Evolutionary conservation across 2,888 invertebrate genomes (phyloP).

Genomic region (Brachyptera risi): DNA sequence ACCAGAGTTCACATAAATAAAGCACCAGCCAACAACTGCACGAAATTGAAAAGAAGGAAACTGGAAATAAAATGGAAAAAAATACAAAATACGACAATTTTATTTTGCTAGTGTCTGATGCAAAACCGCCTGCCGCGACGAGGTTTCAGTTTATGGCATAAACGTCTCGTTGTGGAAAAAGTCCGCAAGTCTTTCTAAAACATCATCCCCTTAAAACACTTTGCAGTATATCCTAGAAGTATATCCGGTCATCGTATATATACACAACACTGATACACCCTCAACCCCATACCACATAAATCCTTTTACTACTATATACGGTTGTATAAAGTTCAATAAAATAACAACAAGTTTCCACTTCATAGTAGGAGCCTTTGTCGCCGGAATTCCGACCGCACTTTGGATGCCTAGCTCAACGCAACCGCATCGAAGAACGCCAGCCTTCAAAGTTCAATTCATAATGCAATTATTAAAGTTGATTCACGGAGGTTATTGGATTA

Average conservation of each 20-base stretch:
- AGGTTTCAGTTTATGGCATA: slow-evolving; percentile 13
- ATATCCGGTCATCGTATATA: slow-evolving; percentile 12
- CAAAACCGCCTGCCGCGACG: slow-evolving; percentile 16
- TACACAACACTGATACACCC: too few relatives aligned
- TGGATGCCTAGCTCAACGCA: neutral
- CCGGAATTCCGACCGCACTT: slow-evolving; percentile 15
- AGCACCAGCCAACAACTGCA: slow-evolving; percentile 20
- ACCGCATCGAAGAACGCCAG: slow-evolving; percentile 5
- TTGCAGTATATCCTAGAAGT: slow-evolving; percentile 20
- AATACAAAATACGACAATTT: slow-evolving; percentile 16
- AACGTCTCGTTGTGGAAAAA: neutral
- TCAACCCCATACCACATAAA: slow-evolving; percentile 16
- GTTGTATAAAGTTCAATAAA: slow-evolving; percentile 13
- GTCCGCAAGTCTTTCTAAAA: slow-evolving; percentile 3
- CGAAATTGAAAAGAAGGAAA: slow-evolving; percentile 21
- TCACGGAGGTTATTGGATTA: slow-evolving; percentile 15
- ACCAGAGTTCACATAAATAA: slow-evolving; percentile 21
- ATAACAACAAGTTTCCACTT: slow-evolving; percentile 20
- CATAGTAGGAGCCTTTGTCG: neutral
- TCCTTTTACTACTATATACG: slow-evolving; percentile 16
- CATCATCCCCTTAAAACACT: slow-evolving; percentile 9
- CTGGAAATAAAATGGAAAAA: slow-evolving; percentile 3
- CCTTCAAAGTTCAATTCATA: slow-evolving; percentile 12
- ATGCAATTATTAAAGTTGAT: slow-evolving; percentile 17
- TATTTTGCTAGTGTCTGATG: slow-evolving; percentile 20